Base-by-base conservation (phyloP, 2,888 invertebrate species). In the Drosophila peninsularis region DNA sequence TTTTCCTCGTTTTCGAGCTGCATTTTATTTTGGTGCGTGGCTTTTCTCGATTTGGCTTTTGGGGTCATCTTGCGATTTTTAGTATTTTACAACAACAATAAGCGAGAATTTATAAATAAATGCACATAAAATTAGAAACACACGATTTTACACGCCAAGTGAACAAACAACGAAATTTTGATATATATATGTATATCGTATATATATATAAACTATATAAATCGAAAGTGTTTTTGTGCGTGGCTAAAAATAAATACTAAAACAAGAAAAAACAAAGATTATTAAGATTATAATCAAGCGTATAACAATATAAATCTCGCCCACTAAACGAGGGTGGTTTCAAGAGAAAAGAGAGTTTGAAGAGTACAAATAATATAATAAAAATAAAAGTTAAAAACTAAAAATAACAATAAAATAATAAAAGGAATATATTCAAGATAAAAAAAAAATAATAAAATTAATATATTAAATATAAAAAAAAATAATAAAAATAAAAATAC, bases 31-130 rank as follows among this genome's bases (percentile, higher is more conserved):
- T 56, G 45, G 65, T 77, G 76, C 75, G 64, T 79, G 60, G 37
- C 24, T 57, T 60, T 52, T 17, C 21, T 62, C 44, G 11, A 66
- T 66, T 60, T 77, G 71, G 82, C 49, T 80, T 84, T 88, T 84
- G 76, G 76, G 89, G 89, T 87, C 89, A 87, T 89, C 88, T 87
- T 77, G 87, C 89, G 71, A 82, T 89, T 88, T 83, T 70, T 54
- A 66, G 64, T 76, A 68, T 81, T 75, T 75, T 71, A 75, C 60
- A 54, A 52, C 52, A 60, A 54, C 65, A 70, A 64, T 37, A 61
- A 57, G 37, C 37, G 58, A 41, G 55, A 73, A 63, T 62, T 87
- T 80, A 88, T 70, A 84, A 84, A 89, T 87, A 84, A 84, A 83
- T 79, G 55, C 72, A 69, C 71, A 81, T 82, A 81, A 88, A 86